Conservation (phyloP, 1,140 invertebrate genomes). For the Ceratoteleas bidentatus region DNA sequence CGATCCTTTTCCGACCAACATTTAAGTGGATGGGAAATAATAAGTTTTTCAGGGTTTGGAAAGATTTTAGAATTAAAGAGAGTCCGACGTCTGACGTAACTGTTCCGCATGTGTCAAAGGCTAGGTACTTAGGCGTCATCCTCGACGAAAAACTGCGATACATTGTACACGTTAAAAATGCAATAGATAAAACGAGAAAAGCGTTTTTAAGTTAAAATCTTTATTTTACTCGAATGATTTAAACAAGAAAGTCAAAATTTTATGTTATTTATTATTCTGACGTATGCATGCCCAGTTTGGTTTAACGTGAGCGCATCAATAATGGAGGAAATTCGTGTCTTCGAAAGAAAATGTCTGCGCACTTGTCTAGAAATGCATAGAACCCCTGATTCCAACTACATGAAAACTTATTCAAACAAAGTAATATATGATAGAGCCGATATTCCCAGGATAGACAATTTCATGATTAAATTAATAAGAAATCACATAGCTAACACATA, state of each 20-base stretch:
- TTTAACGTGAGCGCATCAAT: slow-evolving; percentile 15
- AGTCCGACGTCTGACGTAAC: neutral
- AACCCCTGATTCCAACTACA: slow-evolving; percentile 22
- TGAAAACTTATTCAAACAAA: too few species aligned
- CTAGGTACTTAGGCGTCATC: slow-evolving; percentile 49
- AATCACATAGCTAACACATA: neutral
- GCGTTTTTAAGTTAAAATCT: slow-evolving; percentile 14
- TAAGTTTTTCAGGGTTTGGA: slow-evolving; percentile 9
- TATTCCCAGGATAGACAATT: too few species aligned
- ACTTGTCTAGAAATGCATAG: slow-evolving; percentile 6
- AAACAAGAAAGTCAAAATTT: slow-evolving; percentile 32
- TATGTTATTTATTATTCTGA: slow-evolving; percentile 34
- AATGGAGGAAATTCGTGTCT: slow-evolving; percentile 27
- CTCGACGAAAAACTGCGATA: slow-evolving; percentile 25
- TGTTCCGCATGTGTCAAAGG: slow-evolving; percentile 3
- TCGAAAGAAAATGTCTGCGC: slow-evolving; percentile 22
- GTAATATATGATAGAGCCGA: too few species aligned
- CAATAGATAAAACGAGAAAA: slow-evolving; percentile 36
- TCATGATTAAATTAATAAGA: neutral
- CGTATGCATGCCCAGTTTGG: slow-evolving; percentile 30
- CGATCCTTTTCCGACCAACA: slow-evolving; percentile 38
- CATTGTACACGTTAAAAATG: slow-evolving; percentile 12
- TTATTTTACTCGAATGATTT: slow-evolving; percentile 44
- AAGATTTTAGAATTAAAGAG: slow-evolving; percentile 27
- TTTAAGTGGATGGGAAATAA: neutral